Percentiles rank a stretch among this genome's conserved stretches.
phyloP scores from a whole-genome alignment of 2,888 invertebrate genomes.

The Caenorhabditis becei region DNA sequence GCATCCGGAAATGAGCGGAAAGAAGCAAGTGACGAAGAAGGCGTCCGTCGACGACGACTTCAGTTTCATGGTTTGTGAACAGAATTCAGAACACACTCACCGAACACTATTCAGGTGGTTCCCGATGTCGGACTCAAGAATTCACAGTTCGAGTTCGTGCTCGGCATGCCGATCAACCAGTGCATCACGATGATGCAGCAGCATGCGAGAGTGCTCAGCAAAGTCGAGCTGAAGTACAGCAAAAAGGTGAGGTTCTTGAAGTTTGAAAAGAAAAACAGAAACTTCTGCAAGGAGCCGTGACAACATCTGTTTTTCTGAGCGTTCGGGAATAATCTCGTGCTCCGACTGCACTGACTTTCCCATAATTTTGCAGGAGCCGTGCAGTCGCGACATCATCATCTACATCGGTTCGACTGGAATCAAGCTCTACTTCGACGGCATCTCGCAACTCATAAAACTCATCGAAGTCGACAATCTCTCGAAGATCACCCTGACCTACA shows the following conservation, averaged over 20 bases:
- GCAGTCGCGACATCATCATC: slow-evolving; percentile 95
- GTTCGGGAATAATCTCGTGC: no score
- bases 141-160: slow-evolving; percentile 75
- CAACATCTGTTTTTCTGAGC: no score
- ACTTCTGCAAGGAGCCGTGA: no score
- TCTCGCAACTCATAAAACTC: slow-evolving; percentile 92
- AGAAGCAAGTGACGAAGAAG: slow-evolving; percentile 48
- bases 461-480: slow-evolving; percentile 97
- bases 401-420: slow-evolving; percentile 97
- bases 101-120: slow-evolving; percentile 70
- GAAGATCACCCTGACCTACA: slow-evolving; percentile 96
- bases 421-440: slow-evolving; percentile 95
- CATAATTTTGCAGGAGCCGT: slow-evolving; percentile 91
- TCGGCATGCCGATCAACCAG: slow-evolving; percentile 80
- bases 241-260: slow-evolving; percentile 69
- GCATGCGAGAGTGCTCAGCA: slow-evolving; percentile 70
- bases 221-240: slow-evolving; percentile 76
- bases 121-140: slow-evolving; percentile 78
- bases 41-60: slow-evolving; percentile 42
- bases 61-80: slow-evolving; percentile 32
- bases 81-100: background rate
- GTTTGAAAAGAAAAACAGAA: slow-evolving; percentile 11
- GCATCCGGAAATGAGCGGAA: slow-evolving; percentile 26
- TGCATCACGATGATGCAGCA: slow-evolving; percentile 75
- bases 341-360: no score